These are phyloP conservation scores for Camponotus floridanus DNA, from an alignment of 1,140 invertebrate species.

Conservation along the genomic window DNA sequence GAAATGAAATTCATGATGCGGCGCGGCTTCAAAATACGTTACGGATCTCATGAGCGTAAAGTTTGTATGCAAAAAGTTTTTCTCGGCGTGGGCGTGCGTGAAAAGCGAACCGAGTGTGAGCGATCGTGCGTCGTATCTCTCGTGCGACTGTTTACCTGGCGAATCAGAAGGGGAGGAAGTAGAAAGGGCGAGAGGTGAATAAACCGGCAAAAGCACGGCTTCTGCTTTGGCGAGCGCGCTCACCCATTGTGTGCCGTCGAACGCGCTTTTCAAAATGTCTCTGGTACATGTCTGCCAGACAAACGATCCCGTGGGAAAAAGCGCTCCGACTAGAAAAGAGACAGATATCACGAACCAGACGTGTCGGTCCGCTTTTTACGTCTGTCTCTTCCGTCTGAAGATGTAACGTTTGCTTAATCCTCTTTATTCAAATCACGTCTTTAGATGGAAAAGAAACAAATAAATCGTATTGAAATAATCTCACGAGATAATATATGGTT, in stretches of 20 bases:
- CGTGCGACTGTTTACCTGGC: conserved; percentile 41
- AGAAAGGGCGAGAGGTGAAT: conserved; percentile 43
- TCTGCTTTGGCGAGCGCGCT: conserved; percentile 46
- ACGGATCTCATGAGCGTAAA: conserved; percentile 22
- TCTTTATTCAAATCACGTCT: not conserved
- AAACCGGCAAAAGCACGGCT: conserved; percentile 62
- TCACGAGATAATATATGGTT: not conserved
- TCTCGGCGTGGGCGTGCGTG: conserved; percentile 57
- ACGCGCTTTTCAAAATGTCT: conserved; percentile 66
- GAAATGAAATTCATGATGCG: not conserved
- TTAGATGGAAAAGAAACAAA: not conserved
- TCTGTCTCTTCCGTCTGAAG: conserved; percentile 21
- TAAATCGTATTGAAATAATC: not conserved
- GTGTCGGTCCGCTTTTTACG: not conserved
- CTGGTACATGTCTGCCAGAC: conserved; percentile 58
- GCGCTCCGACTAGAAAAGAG: conserved; percentile 35
- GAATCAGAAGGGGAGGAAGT: conserved; percentile 46
- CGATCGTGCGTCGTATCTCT: conserved; percentile 62
- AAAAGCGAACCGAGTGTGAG: conserved; percentile 64
- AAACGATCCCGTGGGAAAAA: conserved; percentile 64
- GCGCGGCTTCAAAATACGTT: not conserved
- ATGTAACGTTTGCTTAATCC: conserved; percentile 13
- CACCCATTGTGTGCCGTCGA: conserved; percentile 57
- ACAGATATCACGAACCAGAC: conserved; percentile 55
- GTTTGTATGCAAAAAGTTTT: conserved; percentile 49